Base-by-base conservation (phyloP, 2,888 invertebrate genomes). In the Aricia artaxerxes region DNA sequence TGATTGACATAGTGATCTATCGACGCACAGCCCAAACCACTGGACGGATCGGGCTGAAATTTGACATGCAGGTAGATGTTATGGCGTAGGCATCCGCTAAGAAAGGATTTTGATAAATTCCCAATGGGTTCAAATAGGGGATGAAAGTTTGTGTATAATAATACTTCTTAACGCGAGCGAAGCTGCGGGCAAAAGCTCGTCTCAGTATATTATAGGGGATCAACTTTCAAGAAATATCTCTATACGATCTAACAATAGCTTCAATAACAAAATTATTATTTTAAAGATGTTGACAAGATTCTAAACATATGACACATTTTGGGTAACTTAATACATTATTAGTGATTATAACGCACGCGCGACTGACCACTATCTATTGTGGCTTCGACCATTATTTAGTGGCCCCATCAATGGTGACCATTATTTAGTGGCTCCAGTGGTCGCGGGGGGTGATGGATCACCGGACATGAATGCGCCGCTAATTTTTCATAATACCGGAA, bases 401-500 rank as follows among this genome's bases (percentile, higher is more conserved):
- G 64, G 64, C n/a, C 11, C 24, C 86, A 85, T 82, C 83, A 83
- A 86, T 87, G 83, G 64, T 64, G 64, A 64, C 64, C 64, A 64
- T 73, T 73, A 75, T 75, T 75, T 44, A 75, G 24, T 75, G 49
- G 69, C 38, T 35, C 69, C 80, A 13, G 35, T 35, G 80, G 80
- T 80, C 78, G 81, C 57, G 79, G 79, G 64, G 60, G 84, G 83
- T 90, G 90, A 92, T 91, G 87, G 89, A 90, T 89, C 87, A 88
- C 90, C 86, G 86, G 87, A 81, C 82, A 82, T 89, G 89, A 93
- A 93, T 92, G 89, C 85, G 84, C 85, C 86, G 84, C 86, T 91
- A 90, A 91, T 92, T 91, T 87, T 84, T 64, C 35, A 49, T 76
- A 76, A 76, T 76, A 16, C 76, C 5, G 76, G 76, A 76, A 57